phyloP scores from a whole-genome alignment of 2,888 invertebrate species.

The Aspidiotus rigidus region DNA sequence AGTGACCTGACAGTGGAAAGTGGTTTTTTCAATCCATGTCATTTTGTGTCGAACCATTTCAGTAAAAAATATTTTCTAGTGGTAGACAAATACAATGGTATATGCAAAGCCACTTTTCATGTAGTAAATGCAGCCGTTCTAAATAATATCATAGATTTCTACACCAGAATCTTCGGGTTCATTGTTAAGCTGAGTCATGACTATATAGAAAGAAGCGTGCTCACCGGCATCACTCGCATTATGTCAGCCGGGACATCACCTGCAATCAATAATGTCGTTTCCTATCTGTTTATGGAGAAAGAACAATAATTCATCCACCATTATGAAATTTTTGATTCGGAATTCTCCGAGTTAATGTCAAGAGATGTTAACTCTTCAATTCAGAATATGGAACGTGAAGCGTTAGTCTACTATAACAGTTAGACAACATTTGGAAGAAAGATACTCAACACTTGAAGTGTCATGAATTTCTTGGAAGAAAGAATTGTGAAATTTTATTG shows the following conservation, averaged over 20 bases:
- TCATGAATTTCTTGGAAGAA: too few species aligned
- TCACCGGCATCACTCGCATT: neutral
- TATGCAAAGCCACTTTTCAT: too few species aligned
- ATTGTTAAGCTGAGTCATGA: neutral
- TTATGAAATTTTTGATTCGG: neutral
- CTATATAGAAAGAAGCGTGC: neutral
- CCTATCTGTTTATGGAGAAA: neutral
- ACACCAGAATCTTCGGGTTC: neutral
- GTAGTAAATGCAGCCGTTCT: neutral
- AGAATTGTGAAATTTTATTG: too few species aligned
- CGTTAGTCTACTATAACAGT: too few species aligned
- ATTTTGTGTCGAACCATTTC: neutral
- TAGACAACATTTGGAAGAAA: too few species aligned
- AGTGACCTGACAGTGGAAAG: neutral
- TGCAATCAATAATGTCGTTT: neutral
- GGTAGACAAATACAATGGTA: too few species aligned
- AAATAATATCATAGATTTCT: neutral
- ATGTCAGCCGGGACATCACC: neutral
- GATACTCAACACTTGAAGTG: too few species aligned
- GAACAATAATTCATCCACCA: neutral
- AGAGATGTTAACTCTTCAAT: neutral
- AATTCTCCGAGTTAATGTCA: conserved; percentile 1
- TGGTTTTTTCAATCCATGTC: neutral
- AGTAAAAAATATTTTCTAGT: too few species aligned
- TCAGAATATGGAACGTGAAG: too few species aligned